Evolutionary conservation across 2,888 invertebrate species (phyloP).

Genomic region (Bombyx huttoni): DNA sequence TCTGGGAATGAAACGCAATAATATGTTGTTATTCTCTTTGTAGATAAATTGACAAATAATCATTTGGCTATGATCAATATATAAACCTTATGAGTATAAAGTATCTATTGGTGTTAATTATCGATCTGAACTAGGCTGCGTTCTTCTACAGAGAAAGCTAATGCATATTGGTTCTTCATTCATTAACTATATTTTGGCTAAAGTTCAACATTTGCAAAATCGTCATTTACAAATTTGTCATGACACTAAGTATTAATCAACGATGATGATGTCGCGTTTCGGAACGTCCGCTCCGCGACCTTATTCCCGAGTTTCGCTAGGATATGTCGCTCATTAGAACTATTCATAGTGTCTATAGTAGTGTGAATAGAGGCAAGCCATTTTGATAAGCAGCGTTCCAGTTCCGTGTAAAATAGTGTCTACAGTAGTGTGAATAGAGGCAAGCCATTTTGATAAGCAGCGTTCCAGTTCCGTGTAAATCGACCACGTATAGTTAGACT

Average conservation of each 20-base stretch:
- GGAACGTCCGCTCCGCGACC: constrained; percentile 41
- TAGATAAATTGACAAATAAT: constrained; percentile 70
- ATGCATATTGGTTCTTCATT: constrained; percentile 71
- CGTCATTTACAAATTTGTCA: constrained; percentile 63
- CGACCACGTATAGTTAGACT: too few relatives aligned
- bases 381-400: constrained; percentile 27
- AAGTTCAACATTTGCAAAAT: constrained; percentile 71
- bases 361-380: constrained; percentile 38
- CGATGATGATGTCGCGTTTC: constrained; percentile 32
- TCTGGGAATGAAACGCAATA: constrained; percentile 60
- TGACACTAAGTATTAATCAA: constrained; percentile 69
- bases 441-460: constrained; percentile 40
- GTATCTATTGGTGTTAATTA: constrained; percentile 67
- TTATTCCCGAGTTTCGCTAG: constrained; percentile 30
- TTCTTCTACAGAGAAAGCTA: constrained; percentile 66
- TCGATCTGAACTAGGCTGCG: constrained; percentile 67
- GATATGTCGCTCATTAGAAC: constrained; percentile 55
- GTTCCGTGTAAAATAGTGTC: constrained; percentile 6
- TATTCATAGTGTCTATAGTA: constrained; percentile 24
- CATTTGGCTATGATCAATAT: constrained; percentile 64
- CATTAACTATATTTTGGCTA: constrained; percentile 70
- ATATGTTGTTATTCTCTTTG: constrained; percentile 35
- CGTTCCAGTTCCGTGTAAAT: too few relatives aligned
- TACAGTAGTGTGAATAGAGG: constrained; percentile 33
- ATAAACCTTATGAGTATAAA: constrained; percentile 66